Evolutionary conservation across 2,888 invertebrate species (phyloP), one percentile per base, ranked within the genome.

Genomic region (Matsumyia berberina): DNA sequence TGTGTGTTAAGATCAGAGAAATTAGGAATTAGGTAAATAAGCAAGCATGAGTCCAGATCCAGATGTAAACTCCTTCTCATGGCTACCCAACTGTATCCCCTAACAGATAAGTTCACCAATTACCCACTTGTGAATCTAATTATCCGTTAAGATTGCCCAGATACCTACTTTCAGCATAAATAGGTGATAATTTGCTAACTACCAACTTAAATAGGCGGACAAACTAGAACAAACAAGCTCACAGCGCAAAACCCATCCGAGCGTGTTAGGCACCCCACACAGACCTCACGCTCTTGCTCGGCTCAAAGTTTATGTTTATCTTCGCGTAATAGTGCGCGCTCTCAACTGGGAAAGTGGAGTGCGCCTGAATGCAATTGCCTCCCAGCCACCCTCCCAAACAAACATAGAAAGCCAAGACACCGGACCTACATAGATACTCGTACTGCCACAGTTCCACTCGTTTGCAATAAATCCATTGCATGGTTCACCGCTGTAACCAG

Each of bases 401-500:
- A n/a, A 15, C 33, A 9, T 17, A 51, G 31, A 58, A 29, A 49
- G 9, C 37, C 49, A 24, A 24, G n/a, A 24, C 4, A 24, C 33
- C 17, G 11, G 11, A 24, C 51, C 42, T n/a, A 39, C 51, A 33
- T n/a, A 39, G 12, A 35, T 9, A 55, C 37, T 2, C 9, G 12
- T 35, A 5, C 7, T 76, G 62, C 42, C 58, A 58, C 81, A 82
- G 51, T 82, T 78, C 66, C 72, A 78, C 53, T 77, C 55, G 66
- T 44, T 55, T 19, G 44, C 72, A 53, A 82, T 78, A 82, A 82
- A 82, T 82, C 82, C 72, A 44, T 66, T 33, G 77, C 66, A 70
- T 44, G 79, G 64, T 17, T 35, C 77, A 37, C 35, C 51, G 53
- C 74, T 72, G 64, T 51, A 58, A 58, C 64, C 60, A 64, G 29